Evolutionary conservation across 2,888 invertebrate species (phyloP).

Genomic region (Leucophenga maculata): DNA sequence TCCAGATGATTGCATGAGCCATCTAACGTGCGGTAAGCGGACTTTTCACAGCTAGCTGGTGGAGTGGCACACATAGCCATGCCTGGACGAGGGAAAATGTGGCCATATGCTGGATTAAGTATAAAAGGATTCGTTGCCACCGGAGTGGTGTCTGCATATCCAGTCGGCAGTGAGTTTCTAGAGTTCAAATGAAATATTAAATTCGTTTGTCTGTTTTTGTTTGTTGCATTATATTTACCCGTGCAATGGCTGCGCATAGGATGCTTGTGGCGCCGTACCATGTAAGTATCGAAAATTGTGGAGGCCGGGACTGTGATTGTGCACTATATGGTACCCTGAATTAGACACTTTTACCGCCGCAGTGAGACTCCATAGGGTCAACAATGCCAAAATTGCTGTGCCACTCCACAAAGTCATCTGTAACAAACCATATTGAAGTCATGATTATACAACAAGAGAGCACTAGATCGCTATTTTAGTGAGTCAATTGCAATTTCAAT

Average conservation of each 20-base stretch:
- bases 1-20: conserved; percentile 95
- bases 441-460: not conserved
- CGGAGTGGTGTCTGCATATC: conserved; percentile 49
- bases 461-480: not conserved
- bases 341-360: conserved; percentile 53
- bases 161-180: conserved; percentile 51
- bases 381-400: conserved; percentile 42
- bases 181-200: not conserved
- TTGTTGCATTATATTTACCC: not conserved
- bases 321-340: conserved; percentile 62
- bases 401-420: conserved; percentile 42
- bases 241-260: not conserved
- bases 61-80: conserved; percentile 60
- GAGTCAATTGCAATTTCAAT: not conserved
- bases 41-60: conserved; percentile 64
- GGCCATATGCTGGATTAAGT: conserved; percentile 46
- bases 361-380: conserved; percentile 35
- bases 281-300: conserved; percentile 51
- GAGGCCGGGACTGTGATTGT: conserved; percentile 44
- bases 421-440: conserved; percentile 23
- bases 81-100: conserved; percentile 57
- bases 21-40: conserved; percentile 83
- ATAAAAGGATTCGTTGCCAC: conserved; percentile 59
- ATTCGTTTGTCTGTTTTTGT: no score
- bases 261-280: conserved; percentile 38